Evolutionary conservation across 2,888 invertebrate genomes (phyloP), one percentile per base, ranked within the genome.

Genomic region (Xestobium rufovillosum): DNA sequence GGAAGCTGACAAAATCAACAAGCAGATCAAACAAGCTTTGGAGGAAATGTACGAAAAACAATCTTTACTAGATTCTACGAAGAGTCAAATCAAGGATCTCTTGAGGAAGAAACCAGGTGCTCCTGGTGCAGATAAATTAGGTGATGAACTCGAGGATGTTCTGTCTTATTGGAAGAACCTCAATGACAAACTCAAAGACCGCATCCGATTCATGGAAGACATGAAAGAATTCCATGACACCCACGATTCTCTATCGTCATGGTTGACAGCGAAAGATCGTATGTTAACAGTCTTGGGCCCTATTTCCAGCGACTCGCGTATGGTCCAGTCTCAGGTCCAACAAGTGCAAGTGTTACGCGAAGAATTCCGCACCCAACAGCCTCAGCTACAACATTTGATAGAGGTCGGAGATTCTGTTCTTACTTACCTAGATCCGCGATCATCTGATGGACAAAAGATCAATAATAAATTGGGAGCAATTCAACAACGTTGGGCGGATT

Each of bases 261-360:
- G 96, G 95, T 71, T 96, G 28, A 75, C 76, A 15, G 85, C 90
- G 48, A 97, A 97, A 67, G 94, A 95, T 55, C 83, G 90, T 51
- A 95, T 97, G 94, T 73, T 97, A 66, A 81, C 86, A 0, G 95
- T 94, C 0, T 71, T 97, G 0, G 96, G 96, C 11, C 95, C 95
- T 1, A 92, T 97, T 54, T 92, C 94, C 0, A 88, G 92, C 0
- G 96, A 97, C 65, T 90, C 94, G 1, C 75, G 92, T 36, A 88
- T 95, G 83, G 90, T 95, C 2, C 87, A 90, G 58, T 91, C 89
- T 23, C 96, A 96, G 73, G 87, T 94, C 11, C 91, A 94, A 59
- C 92, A 92, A 73, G 84, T 87, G 2, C 85, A 92, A 73, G 92
- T 96, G 1, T 72, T 97, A 31, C 79, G 94, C 42, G 96, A 96